These are phyloP conservation scores for Podabrus alpinus DNA, from an alignment of 2,888 invertebrate species.

Conservation along the genomic window DNA sequence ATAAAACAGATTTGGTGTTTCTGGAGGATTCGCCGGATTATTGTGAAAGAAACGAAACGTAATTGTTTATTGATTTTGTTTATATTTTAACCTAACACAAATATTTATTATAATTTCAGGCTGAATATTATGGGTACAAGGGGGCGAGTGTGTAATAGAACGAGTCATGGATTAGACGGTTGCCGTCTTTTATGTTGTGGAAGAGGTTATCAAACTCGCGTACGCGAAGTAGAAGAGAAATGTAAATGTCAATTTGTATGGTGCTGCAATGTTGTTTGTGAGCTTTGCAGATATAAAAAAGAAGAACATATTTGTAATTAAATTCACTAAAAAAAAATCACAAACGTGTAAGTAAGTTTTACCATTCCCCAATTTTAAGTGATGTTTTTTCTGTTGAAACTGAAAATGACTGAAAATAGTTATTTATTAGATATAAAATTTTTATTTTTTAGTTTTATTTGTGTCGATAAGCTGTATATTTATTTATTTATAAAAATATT, in stretches of 20 bases:
- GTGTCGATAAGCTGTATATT: constrained; percentile 16
- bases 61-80: constrained; percentile 50
- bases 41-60: constrained; percentile 85
- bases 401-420: not conserved
- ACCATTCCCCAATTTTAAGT: constrained; percentile 15
- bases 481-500: constrained; percentile 12
- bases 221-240: constrained; percentile 82
- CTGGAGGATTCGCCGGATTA: constrained; percentile 91
- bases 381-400: constrained; percentile 11
- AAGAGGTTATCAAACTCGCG: constrained; percentile 83
- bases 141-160: constrained; percentile 82
- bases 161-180: constrained; percentile 84
- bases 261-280: constrained; percentile 89
- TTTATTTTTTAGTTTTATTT: not conserved
- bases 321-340: constrained; percentile 35
- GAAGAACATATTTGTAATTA: constrained; percentile 89
- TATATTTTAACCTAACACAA: not conserved
- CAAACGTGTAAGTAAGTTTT: not conserved
- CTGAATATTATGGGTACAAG: constrained; percentile 81
- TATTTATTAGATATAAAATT: not conserved
- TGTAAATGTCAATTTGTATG: constrained; percentile 89
- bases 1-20: constrained; percentile 88
- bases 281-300: constrained; percentile 75
- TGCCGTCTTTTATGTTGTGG: constrained; percentile 88
- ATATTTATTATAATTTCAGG: constrained; percentile 55